Base-by-base conservation (phyloP, 2,888 invertebrate genomes). In the Agrochola lychnidis region DNA sequence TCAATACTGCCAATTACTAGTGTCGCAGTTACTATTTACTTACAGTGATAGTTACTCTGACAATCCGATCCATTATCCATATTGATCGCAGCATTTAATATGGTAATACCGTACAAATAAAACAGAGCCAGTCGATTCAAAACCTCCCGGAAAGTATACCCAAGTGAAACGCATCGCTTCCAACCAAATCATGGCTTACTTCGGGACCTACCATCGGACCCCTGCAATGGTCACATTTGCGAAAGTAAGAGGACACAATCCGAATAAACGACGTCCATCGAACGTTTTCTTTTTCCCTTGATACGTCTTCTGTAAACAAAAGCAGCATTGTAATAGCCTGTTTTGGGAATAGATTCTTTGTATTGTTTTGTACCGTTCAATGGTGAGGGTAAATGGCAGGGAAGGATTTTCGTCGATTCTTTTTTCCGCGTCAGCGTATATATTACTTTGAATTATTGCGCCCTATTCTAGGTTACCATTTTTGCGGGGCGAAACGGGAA, bases 291-390 rank as follows among this genome's bases (percentile, higher is more conserved):
- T 88, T 90, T 87, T 88, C 87, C 89, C 79, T 84, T 84, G 82
- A 89, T 86, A 89, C 84, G 83, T 83, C 85, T 85, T 84, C 85
- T 87, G 89, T 89, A 92, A 91, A 91, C 90, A 90, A 91, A 92
- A 91, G 87, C 87, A 88, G 91, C 90, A 88, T 89, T 84, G 84
- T 83, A 84, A 84, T 84, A 71, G 86, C 73, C 84, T 86, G 76
- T 76, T 86, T 89, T 82, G 73, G 83, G 88, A 90, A 93, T 92
- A 90, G 90, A 84, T 86, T 83, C 79, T 45, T 79, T 89, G 78
- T 82, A 80, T 85, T 80, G 79, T 88, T 86, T 83, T 68, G 82
- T 78, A 72, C 56, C 76, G 75, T 76, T 70, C 71, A 79, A 82
- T 78, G 80, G 83, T 80, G 61, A 63, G 83, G 83, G 84, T 83